A percentile compares a stretch with the other conserved stretches of the same genome.
Conservation (phyloP, 2,113 vertebrate genomes). For the Camelus bactrianus region DNA sequence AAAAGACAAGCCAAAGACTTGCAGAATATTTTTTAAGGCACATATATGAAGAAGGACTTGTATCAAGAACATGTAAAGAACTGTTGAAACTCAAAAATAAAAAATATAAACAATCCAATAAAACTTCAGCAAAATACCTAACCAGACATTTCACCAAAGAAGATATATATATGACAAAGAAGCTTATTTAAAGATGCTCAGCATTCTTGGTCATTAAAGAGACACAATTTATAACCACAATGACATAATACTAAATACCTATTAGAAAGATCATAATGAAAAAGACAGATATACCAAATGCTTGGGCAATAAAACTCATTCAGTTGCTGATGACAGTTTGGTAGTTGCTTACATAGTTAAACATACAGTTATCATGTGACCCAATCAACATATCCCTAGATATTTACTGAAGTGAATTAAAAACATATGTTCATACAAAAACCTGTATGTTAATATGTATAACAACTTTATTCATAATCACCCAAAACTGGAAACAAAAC, state of each 20-base stretch:
- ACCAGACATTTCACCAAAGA: background rate
- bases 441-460: background rate
- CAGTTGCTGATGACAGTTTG: background rate
- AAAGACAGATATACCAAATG: background rate
- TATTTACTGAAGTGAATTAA: conserved; percentile 7
- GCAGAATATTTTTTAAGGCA: background rate
- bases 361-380: background rate
- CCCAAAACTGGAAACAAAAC: background rate
- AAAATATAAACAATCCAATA: background rate
- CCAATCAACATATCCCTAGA: background rate
- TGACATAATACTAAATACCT: background rate
- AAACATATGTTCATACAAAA: conserved; percentile 16
- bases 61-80: background rate
- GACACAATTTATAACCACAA: background rate
- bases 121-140: background rate
- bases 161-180: background rate
- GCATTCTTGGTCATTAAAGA: background rate
- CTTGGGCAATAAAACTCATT: background rate
- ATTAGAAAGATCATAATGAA: background rate
- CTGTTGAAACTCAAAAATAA: background rate
- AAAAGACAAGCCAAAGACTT: background rate
- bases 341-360: background rate
- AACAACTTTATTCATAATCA: background rate
- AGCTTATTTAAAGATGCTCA: background rate
- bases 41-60: background rate